phyloP scores from a whole-genome alignment of 2,797 vertebrate species.

The Channa striata region DNA sequence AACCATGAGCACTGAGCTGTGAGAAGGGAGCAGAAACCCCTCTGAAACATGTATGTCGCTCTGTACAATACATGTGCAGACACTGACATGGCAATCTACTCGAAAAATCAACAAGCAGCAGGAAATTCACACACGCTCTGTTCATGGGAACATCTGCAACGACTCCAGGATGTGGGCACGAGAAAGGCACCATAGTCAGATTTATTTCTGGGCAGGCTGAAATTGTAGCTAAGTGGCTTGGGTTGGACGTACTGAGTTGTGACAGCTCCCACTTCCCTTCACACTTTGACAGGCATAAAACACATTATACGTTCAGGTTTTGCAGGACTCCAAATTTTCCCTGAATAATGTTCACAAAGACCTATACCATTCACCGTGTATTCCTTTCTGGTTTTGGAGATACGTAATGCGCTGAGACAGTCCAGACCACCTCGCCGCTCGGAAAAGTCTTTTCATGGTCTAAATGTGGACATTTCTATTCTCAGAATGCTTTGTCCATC shows the following conservation, averaged over 20 bases:
- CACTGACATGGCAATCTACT: constrained; percentile 39
- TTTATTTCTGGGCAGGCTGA: constrained; percentile 51
- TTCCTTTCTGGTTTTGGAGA: constrained; percentile 18
- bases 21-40: constrained; percentile 9
- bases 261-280: constrained; percentile 59
- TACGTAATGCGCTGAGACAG: constrained; percentile 45
- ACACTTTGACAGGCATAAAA: constrained; percentile 46
- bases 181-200: constrained; percentile 40
- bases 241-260: constrained; percentile 45
- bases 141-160: constrained; percentile 62
- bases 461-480: constrained; percentile 57
- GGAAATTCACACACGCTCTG: constrained; percentile 37
- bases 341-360: constrained; percentile 23
- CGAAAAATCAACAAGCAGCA: constrained; percentile 57
- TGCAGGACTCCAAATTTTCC: constrained; percentile 31
- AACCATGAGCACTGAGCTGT: constrained; percentile 28
- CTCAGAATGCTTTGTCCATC: constrained; percentile 24
- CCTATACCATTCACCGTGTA: constrained; percentile 9
- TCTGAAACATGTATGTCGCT: constrained; percentile 12
- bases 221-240: constrained; percentile 52
- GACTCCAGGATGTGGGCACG: constrained; percentile 55
- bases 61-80: constrained; percentile 24
- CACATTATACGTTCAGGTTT: constrained; percentile 45
- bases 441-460: constrained; percentile 53
- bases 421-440: constrained; percentile 15